Evolutionary conservation across 2,888 invertebrate genomes (phyloP).

Genomic region (Ichneumoninae sp.): DNA sequence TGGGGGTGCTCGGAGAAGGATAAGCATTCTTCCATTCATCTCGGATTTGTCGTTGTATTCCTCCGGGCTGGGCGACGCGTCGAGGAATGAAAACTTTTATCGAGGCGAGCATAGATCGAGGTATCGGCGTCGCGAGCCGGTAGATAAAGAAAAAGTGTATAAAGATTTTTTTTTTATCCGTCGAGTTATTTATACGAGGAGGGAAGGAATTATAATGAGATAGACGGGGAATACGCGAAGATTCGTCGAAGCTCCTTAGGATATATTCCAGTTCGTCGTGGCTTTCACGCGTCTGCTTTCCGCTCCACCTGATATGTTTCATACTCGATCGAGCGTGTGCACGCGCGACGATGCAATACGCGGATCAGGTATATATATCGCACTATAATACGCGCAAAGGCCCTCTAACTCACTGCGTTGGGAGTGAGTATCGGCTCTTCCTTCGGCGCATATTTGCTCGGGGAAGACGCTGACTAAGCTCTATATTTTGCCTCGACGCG

Average conservation of each 20-base stretch:
- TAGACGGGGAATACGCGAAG: not conserved
- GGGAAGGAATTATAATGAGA: conserved; percentile 13
- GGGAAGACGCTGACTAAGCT: conserved; percentile 62
- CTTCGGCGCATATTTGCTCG: conserved; percentile 38
- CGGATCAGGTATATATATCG: conserved; percentile 7
- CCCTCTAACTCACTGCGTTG: conserved; percentile 10
- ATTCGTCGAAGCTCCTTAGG: not conserved
- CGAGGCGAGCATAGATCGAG: conserved; percentile 24
- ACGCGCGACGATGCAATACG: not conserved
- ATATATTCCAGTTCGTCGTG: not conserved
- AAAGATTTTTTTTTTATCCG: not conserved
- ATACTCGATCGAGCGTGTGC: conserved; percentile 11
- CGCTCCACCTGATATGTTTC: conserved; percentile 5
- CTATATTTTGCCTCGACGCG: conserved; percentile 40
- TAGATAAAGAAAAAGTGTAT: not conserved
- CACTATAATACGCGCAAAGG: not conserved
- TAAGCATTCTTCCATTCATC: conserved; percentile 33
- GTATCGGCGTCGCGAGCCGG: not conserved
- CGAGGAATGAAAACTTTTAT: conserved; percentile 45
- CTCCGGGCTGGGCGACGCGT: conserved; percentile 31
- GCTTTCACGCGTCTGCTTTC: conserved; percentile 10
- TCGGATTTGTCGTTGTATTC: conserved; percentile 43
- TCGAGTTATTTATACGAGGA: not conserved
- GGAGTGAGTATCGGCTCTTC: not conserved
- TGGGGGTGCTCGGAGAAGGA: not conserved